Percentiles rank a stretch among this genome's conserved stretches.
phyloP scores from a whole-genome alignment of 1,140 invertebrate genomes.

The Caenorhabditis elegans region DNA sequence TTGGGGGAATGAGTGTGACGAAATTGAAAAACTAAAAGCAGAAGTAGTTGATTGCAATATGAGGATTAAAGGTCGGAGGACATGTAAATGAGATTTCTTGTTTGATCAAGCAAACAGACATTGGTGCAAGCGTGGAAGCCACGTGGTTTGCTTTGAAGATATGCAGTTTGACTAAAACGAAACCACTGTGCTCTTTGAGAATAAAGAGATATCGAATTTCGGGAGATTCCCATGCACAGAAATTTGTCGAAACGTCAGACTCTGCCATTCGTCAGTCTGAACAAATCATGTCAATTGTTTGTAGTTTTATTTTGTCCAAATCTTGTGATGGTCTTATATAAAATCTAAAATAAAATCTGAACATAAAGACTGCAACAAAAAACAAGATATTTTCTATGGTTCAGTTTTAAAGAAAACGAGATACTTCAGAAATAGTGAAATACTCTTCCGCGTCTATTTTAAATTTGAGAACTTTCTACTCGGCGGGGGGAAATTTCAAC shows the following conservation, averaged over 20 bases:
- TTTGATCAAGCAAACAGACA: background rate
- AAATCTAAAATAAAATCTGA: no score
- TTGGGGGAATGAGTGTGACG: background rate
- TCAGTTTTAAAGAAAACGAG: no score
- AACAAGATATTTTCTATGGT: no score
- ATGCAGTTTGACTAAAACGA: background rate
- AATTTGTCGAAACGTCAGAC: conserved; percentile 15
- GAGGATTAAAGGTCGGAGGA: conserved; percentile 17
- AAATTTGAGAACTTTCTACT: no score
- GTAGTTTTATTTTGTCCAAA: background rate
- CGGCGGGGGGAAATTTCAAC: no score
- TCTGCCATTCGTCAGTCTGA: background rate
- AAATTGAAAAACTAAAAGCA: conserved; percentile 6
- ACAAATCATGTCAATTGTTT: background rate
- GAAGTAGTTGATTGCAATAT: background rate
- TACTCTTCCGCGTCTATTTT: no score
- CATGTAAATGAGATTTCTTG: conserved; percentile 19
- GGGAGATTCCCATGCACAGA: background rate
- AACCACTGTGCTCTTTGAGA: background rate
- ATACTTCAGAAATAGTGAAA: no score
- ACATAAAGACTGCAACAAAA: no score
- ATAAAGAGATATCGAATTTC: background rate
- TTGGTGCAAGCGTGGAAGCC: background rate
- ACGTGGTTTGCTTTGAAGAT: background rate
- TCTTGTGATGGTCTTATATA: background rate